Evolutionary conservation across 2,888 invertebrate species (phyloP), one percentile per base, ranked within the genome.

Genomic region (Chelonus formosanus): DNA sequence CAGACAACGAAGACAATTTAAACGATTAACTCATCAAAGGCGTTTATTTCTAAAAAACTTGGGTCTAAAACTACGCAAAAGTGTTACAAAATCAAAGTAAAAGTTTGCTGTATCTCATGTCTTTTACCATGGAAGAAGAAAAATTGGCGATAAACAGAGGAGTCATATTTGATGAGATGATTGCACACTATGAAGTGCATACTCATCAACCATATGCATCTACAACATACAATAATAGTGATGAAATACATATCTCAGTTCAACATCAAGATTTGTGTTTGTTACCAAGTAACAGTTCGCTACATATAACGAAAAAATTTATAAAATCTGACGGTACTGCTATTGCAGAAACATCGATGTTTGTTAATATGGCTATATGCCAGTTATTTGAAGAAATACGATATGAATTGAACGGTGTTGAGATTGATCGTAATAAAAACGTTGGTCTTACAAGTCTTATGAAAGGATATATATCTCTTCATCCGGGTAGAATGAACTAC

Each of bases 281-380:
- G 20, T 20, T 20, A 20, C 1, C 20, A 20, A 20, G 20, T 20
- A 20, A 20, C 1, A 20, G 20, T 20, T 20, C 2, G 1, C 20
- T 20, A 20, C 20, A 20, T 20, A 20, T 20, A 1, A 20, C 20
- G 20, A 2, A 20, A 20, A 20, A 20, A 20, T 20, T 20, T 20
- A 20, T 20, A 20, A 20, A 20, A 20, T 20, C 20, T 67, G 5
- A 63, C 67, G 2, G 44, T 7, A 77, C 80, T 31, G 73, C 78
- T 6, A 71, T 75, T 6, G 75, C 82, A 54, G 83, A 84, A 76
- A 75, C 75, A 61, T 81, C 73, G 67, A n/a, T 78, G 5, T 83
- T 81, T 31, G 67, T 76, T 52, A 79, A n/a, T 55, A 61, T 58
- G 0, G 45, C 20, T 20, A 50, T 43, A 20, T 20, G 20, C 20